phyloP scores from a whole-genome alignment of 2,797 vertebrate species.

The Coendou prehensilis region DNA sequence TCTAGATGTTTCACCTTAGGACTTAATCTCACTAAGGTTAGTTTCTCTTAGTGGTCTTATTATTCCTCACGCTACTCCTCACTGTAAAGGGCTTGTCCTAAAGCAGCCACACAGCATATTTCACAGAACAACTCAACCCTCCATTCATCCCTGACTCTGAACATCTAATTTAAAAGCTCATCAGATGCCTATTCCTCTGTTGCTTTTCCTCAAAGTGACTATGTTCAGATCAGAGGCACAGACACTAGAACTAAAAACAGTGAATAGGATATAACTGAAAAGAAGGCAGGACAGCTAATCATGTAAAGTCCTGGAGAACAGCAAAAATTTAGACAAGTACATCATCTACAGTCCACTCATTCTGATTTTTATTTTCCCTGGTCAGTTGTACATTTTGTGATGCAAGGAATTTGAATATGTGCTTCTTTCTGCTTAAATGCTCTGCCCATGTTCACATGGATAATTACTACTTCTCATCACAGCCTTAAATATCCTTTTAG shows the following conservation, averaged over 20 bases:
- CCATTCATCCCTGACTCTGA: not conserved
- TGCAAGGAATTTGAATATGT: not conserved
- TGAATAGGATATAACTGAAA: not conserved
- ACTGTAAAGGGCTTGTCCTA: not conserved
- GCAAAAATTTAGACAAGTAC: not conserved
- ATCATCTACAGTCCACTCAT: not conserved
- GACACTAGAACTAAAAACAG: not conserved
- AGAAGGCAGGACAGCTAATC: not conserved
- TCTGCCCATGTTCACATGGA: not conserved
- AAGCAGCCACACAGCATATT: not conserved
- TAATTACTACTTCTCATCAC: not conserved
- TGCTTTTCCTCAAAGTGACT: not conserved
- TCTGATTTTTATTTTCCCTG: constrained; percentile 6
- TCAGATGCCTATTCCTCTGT: not conserved
- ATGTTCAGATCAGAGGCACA: not conserved
- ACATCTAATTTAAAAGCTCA: not conserved
- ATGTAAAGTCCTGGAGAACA: not conserved
- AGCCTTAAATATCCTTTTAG: not conserved
- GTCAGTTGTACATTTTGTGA: not conserved
- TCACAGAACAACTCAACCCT: not conserved
- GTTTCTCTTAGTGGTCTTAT: not conserved
- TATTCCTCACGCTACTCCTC: not conserved
- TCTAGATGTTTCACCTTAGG: not conserved
- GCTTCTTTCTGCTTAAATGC: not conserved
- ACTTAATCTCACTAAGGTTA: not conserved